Evolutionary conservation across 1,140 invertebrate species (phyloP).

Genomic region (Drosophila mayri): DNA sequence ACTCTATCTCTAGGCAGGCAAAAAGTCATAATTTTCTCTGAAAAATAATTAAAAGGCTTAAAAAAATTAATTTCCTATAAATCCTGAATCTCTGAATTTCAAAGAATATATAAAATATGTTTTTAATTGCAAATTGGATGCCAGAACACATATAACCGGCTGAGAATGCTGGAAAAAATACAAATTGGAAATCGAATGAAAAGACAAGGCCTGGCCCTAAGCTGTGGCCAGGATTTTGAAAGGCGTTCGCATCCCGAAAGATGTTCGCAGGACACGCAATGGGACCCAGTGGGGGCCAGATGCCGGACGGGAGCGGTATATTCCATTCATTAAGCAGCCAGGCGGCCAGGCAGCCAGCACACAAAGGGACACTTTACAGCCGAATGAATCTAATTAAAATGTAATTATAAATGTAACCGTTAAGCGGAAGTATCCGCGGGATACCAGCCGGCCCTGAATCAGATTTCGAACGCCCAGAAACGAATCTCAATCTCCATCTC

Average conservation of each 20-base stretch:
- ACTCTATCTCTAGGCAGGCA: constrained; percentile 3
- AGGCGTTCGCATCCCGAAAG: constrained; percentile 31
- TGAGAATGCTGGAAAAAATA: constrained; percentile 23
- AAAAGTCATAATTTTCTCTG: background rate
- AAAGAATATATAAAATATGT: background rate
- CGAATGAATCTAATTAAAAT: constrained; percentile 85
- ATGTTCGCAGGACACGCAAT: constrained; percentile 12
- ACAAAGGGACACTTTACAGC: constrained; percentile 85
- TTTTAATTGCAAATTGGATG: background rate
- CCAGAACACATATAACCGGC: background rate
- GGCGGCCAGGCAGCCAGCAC: constrained; percentile 48
- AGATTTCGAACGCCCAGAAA: constrained; percentile 10
- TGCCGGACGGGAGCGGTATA: constrained; percentile 1
- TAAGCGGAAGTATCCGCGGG: constrained; percentile 84
- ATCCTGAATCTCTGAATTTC: too few relatives aligned
- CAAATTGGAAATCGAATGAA: constrained; percentile 79
- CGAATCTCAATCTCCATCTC: constrained; percentile 12
- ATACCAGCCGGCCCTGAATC: constrained; percentile 59
- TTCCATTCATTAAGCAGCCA: constrained; percentile 77
- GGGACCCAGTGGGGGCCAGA: constrained; percentile 18
- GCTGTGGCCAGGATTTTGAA: constrained; percentile 43
- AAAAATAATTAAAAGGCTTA: background rate
- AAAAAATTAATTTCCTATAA: too few relatives aligned
- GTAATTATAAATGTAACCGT: constrained; percentile 85
- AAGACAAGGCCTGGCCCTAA: constrained; percentile 41